Evolutionary conservation across 2,113 vertebrate species (phyloP).

Genomic region (Stigmatopora nigra): DNA sequence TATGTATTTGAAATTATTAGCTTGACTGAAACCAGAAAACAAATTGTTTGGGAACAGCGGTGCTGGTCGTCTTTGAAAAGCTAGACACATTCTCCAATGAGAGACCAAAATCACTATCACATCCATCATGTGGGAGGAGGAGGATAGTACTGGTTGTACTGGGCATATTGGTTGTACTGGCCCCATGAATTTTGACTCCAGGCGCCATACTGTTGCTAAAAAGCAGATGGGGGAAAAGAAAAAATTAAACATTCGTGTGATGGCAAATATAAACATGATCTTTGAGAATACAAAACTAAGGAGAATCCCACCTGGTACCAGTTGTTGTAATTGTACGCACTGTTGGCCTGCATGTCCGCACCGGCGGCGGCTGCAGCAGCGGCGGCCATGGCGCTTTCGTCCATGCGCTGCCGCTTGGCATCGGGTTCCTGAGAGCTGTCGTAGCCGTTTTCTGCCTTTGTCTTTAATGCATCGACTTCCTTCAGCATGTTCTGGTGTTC

Average conservation of each 20-base stretch:
- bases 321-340: constrained; percentile 94
- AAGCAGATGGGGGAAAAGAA: not conserved
- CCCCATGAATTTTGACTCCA: constrained; percentile 89
- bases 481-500: constrained; percentile 86
- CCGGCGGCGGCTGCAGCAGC: constrained; percentile 71
- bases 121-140: constrained; percentile 84
- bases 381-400: constrained; percentile 68
- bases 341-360: constrained; percentile 80
- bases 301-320: constrained; percentile 87
- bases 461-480: constrained; percentile 85
- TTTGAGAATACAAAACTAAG: not conserved
- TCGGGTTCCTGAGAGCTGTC: constrained; percentile 79
- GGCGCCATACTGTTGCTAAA: constrained; percentile 79
- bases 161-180: constrained; percentile 69
- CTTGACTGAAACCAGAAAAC: constrained; percentile 20
- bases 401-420: constrained; percentile 81
- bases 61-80: constrained; percentile 19
- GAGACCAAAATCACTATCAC: constrained; percentile 31
- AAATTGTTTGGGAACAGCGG: constrained; percentile 4
- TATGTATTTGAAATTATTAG: constrained; percentile 23
- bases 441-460: constrained; percentile 91
- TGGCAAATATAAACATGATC: not conserved
- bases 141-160: constrained; percentile 95
- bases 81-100: constrained; percentile 17
- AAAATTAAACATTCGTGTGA: not conserved